Evolutionary conservation across 2,113 vertebrate genomes (phyloP), one percentile per base, ranked within the genome.

Genomic region (Amphilophus citrinellus): DNA sequence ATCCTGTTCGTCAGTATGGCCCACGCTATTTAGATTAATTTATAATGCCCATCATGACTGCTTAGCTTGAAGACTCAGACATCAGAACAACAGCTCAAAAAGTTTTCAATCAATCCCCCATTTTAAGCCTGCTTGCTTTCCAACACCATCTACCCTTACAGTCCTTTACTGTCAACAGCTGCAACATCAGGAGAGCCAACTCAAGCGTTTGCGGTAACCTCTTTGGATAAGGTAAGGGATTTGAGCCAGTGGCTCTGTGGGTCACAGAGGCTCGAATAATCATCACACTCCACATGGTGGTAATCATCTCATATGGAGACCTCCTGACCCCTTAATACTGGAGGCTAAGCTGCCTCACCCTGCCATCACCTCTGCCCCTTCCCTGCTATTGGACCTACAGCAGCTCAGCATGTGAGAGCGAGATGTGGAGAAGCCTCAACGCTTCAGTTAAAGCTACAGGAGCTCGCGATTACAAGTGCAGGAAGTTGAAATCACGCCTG

Each of bases 1-100:
- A 93, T 92, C 68, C 90, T 91, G 90, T 93, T 92, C 88, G 61
- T 85, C 61, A 44, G 84, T 77, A 89, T n/a, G 50, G 18, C 62
- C 32, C 14, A 10, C 18, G 7, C 58, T 13, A 2, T 39, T 86
- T 84, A 88, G 24, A 83, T 79, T 79, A 77, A 78, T 86, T 81
- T 35, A 53, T 62, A 62, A 79, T 14, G 8, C 32, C 73, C 50
- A 18, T 83, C 85, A 85, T 7, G 27, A 37, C 77, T 1, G 57
- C 63, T 39, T 7, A 30, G 27, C 78, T 57, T 35, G 6, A 20
- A 63, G 84, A 57, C 79, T 82, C 77, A 80, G 39, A 37, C 59
- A 2, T 18, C 76, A 37, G 42, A 80, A 63, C 60, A 76, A 84
- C 76, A 61, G 57, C 50, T 53, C 24, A 32, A 35, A 56, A 56